A percentile compares a stretch with the other conserved stretches of the same genome.
These are phyloP conservation scores for Drosophila santomea DNA, from an alignment of 1,140 invertebrate genomes.

Conservation along the genomic window DNA sequence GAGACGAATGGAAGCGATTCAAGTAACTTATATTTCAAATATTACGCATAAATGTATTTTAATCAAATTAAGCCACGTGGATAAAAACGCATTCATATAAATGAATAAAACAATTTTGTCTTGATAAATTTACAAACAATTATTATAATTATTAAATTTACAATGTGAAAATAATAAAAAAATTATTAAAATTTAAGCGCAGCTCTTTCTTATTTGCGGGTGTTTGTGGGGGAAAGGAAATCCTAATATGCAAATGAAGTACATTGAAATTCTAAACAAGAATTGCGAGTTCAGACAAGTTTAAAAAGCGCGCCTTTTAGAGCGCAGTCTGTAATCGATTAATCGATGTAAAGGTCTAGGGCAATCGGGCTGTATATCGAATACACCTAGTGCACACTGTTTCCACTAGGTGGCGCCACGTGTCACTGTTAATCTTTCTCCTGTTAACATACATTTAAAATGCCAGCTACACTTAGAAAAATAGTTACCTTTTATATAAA, in stretches of 20 bases:
- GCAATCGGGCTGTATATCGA: too few relatives aligned
- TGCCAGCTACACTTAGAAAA: too few relatives aligned
- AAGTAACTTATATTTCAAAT: conserved; percentile 82
- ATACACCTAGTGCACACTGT: too few relatives aligned
- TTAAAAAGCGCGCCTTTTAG: too few relatives aligned
- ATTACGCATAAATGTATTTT: conserved; percentile 84
- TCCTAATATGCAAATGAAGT: too few relatives aligned
- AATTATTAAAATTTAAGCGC: conserved; percentile 71
- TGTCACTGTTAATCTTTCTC: too few relatives aligned
- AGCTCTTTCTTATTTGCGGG: background rate
- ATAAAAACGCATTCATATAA: conserved; percentile 52
- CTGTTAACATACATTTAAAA: too few relatives aligned
- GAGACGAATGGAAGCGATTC: conserved; percentile 48
- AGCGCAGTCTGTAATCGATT: too few relatives aligned
- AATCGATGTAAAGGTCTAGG: too few relatives aligned
- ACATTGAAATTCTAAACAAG: too few relatives aligned
- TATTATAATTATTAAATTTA: conserved; percentile 84
- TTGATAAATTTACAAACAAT: conserved; percentile 84
- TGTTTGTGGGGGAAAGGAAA: background rate
- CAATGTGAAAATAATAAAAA: conserved; percentile 77
- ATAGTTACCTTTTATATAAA: background rate
- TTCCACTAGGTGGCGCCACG: too few relatives aligned
- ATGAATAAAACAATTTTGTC: conserved; percentile 79
- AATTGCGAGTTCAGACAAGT: too few relatives aligned
- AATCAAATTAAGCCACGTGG: conserved; percentile 71